Base-by-base conservation (phyloP, 2,797 vertebrate species). In the Podarcis siculus region DNA sequence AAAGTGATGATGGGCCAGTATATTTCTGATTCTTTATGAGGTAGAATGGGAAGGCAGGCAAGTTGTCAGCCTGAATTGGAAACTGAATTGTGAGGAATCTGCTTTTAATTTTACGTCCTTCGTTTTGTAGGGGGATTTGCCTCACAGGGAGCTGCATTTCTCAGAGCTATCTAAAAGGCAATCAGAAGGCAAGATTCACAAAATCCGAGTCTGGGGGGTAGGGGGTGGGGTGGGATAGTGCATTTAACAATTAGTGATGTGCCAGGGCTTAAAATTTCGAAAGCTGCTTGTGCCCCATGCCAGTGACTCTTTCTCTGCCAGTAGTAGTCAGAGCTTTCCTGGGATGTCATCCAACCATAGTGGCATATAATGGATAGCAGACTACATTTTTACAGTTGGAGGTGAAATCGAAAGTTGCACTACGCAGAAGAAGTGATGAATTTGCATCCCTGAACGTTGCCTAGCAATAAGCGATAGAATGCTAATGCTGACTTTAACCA, bases 371-470 rank as follows among this genome's bases (percentile, higher is more conserved):
- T 97, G 96, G 96, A 96, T 96, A 97, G 93, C 94, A 96, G 95
- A 95, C 96, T 97, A 96, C 96, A 97, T 96, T 97, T 96, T 97
- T 97, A 96, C 96, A 97, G 96, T 97, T 97, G 96, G 96, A 97
- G 97, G 96, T 97, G 96, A 97, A 97, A 97, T 97, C 80, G 90
- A 96, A 97, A 97, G 95, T 97, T 97, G 95, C 96, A 96, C 96
- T 96, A 95, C 97, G 96, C 95, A 97, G 96, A 97, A 97, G 96
- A 97, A 97, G 96, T 96, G 96, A 97, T 96, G 97, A 97, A 97
- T 97, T 97, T 97, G 96, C 96, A 96, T 97, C 96, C 95, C 96
- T 96, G 94, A 96, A 96, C 95, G 97, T 97, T 97, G 97, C 97
- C 96, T 97, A 97, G 97, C 97, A 97, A 97, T 97, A 96, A 96